Evolutionary conservation across 2,797 vertebrate species (phyloP), one percentile per base, ranked within the genome.

Genomic region (Sparidentex hasta): DNA sequence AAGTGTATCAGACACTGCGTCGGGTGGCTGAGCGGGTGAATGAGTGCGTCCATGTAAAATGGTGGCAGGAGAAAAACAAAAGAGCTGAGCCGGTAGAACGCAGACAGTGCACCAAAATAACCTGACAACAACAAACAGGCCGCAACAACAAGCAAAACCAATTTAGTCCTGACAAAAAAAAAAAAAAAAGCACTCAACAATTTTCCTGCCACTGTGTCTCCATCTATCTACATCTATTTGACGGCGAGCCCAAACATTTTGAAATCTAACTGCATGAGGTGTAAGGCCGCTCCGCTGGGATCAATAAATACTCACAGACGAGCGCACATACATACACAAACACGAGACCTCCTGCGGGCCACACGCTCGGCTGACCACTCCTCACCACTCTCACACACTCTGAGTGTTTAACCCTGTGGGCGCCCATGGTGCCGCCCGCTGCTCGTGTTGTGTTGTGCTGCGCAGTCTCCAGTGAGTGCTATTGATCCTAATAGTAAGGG

Each of bases 401-500:
- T n/a, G 74, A 86, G 74, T 66, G 80, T 82, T 85, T 82, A 82
- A 89, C 85, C 88, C 86, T 5, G 0, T 66, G 11, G 1, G 27
- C 0, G 55, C 76, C 25, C 2, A 25, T 4, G 23, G 27, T 4
- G 23, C 38, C 33, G 55, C 27, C 48, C 52, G 6, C 44, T 3
- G 29, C 65, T 68, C 23, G 0, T 29, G 47, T n/a, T 66, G 0
- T 29, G 47, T n/a, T 66, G 69, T 12, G 47, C 71, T 51, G 61
- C 7, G 21, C 7, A 0, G 64, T 73, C 86, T 87, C 72, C 65
- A 50, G 71, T 58, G 80, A 88, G 82, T 79, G 82, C 74, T 85
- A 92, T 89, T 84, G 89, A 83, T 91, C 83, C 86, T 81, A 74
- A 76, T 76, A 27, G 83, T 27, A 56, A 71, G 44, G 50, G 71